Evolutionary conservation across 2,113 vertebrate species (phyloP).

Genomic region (Scartelaos histophorus): DNA sequence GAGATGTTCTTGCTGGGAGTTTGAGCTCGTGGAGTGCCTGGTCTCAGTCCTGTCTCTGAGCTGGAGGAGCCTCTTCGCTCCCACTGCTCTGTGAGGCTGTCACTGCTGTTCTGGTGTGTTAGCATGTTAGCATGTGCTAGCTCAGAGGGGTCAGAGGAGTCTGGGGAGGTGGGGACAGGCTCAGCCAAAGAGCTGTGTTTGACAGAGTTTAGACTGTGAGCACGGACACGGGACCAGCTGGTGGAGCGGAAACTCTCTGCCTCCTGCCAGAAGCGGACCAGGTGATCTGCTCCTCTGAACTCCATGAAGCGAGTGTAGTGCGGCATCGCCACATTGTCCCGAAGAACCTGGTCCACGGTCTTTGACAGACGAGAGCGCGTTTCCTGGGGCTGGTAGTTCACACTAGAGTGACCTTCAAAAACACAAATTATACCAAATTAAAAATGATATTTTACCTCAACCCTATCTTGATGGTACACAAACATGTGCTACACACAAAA

Average conservation of each 20-base stretch:
- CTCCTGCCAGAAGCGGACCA: slow-evolving; percentile 95
- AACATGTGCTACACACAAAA: neutral
- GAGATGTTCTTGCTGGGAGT: slow-evolving; percentile 73
- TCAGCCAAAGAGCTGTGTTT: slow-evolving; percentile 96
- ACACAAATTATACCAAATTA: neutral
- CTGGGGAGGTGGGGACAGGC: slow-evolving; percentile 66
- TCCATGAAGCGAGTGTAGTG: slow-evolving; percentile 95
- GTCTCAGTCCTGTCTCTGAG: slow-evolving; percentile 53
- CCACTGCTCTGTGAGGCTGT: slow-evolving; percentile 42
- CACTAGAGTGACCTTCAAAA: slow-evolving; percentile 89
- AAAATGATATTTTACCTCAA: neutral
- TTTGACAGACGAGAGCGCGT: slow-evolving; percentile 95
- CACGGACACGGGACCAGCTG: slow-evolving; percentile 93
- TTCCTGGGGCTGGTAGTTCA: slow-evolving; percentile 92
- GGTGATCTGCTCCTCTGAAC: slow-evolving; percentile 85
- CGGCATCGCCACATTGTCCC: slow-evolving; percentile 86
- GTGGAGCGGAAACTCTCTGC: slow-evolving; percentile 92
- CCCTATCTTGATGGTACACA: neutral
- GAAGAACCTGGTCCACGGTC: slow-evolving; percentile 91
- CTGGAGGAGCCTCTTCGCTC: slow-evolving; percentile 64
- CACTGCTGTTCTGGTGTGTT: slow-evolving; percentile 36
- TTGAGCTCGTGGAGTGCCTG: slow-evolving; percentile 52
- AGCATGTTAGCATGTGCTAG: neutral
- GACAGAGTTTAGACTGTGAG: slow-evolving; percentile 94
- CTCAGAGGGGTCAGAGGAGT: slow-evolving; percentile 26